A percentile compares a stretch with the other conserved stretches of the same genome.
These are phyloP conservation scores for Sebastes ruberrimus DNA, from an alignment of 2,797 vertebrate genomes.

Conservation along the genomic window DNA sequence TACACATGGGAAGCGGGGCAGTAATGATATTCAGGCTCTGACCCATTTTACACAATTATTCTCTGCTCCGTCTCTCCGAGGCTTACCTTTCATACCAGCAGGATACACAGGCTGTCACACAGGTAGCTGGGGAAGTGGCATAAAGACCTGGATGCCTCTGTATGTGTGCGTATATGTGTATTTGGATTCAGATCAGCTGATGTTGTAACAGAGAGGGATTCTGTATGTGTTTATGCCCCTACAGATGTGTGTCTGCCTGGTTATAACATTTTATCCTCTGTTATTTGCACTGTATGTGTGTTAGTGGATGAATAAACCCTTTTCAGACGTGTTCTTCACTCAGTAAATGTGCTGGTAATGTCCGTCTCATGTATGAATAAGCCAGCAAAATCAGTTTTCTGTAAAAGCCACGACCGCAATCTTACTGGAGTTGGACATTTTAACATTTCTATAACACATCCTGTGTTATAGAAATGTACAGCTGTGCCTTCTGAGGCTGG, in stretches of 20 bases:
- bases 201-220: slow-evolving; percentile 2
- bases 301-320: not conserved
- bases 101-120: slow-evolving; percentile 59
- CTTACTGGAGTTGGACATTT: not conserved
- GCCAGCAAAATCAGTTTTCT: not conserved
- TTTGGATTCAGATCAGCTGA: not conserved
- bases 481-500: not conserved
- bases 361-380: not conserved
- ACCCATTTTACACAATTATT: slow-evolving; percentile 81
- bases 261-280: not conserved
- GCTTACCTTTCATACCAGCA: slow-evolving; percentile 64
- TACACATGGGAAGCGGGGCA: slow-evolving; percentile 25
- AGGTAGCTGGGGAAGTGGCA: slow-evolving; percentile 54
- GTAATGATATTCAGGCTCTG: slow-evolving; percentile 80
- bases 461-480: not conserved
- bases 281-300: not conserved
- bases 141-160: slow-evolving; percentile 43
- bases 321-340: not conserved
- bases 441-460: not conserved
- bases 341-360: not conserved
- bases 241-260: not conserved
- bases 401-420: not conserved
- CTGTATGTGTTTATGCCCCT: slow-evolving; percentile 26
- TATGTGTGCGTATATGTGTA: not conserved
- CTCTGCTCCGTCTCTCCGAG: slow-evolving; percentile 64